phyloP scores from a whole-genome alignment of 2,113 vertebrate species.

The Anarhynchus alexandrinus region DNA sequence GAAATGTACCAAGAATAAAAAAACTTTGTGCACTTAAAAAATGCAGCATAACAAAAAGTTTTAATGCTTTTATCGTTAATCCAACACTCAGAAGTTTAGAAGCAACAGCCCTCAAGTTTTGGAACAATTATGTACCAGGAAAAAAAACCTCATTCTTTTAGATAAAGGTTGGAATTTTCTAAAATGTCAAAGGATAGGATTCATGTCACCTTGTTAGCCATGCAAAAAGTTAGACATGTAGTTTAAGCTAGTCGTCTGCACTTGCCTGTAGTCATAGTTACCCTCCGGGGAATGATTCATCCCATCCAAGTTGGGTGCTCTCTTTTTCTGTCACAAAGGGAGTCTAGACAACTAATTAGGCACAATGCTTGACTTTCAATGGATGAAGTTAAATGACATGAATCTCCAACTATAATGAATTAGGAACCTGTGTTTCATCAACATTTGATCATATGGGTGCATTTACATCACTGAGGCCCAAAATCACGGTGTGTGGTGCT shows the following conservation, averaged over 20 bases:
- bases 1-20: neutral
- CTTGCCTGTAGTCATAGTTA: neutral
- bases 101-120: neutral
- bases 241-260: neutral
- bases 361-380: neutral
- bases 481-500: neutral
- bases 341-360: conserved; percentile 7
- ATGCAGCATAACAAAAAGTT: neutral
- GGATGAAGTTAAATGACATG: neutral
- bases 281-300: neutral
- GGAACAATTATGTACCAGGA: neutral
- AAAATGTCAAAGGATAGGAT: neutral
- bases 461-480: neutral
- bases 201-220: neutral
- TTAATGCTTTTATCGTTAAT: neutral
- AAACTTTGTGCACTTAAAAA: neutral
- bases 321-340: neutral
- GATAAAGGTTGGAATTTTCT: neutral
- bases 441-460: neutral
- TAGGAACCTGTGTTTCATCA: neutral
- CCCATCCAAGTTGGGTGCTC: neutral
- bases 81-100: neutral
- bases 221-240: neutral
- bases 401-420: neutral
- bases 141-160: neutral